phyloP scores from a whole-genome alignment of 1,140 invertebrate genomes.

The Drosophila kepulauana region DNA sequence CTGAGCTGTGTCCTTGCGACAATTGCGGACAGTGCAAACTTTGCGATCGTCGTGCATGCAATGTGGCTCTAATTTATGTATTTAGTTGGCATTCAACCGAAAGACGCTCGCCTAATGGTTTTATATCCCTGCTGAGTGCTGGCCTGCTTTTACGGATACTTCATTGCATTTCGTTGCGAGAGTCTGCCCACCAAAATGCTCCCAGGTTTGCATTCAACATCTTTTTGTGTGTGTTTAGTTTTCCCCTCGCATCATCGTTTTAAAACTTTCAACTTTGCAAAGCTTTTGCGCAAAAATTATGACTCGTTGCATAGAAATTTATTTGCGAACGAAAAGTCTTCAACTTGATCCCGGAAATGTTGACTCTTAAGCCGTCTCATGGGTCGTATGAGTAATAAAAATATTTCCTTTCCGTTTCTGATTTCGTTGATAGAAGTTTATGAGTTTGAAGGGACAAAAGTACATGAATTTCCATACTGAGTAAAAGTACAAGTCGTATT shows the following conservation, averaged over 20 bases:
- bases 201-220: slow-evolving; percentile 5
- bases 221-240: slow-evolving; percentile 3
- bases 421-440: not conserved
- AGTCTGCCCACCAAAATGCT: slow-evolving; percentile 45
- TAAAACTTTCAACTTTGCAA: slow-evolving; percentile 4
- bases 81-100: slow-evolving; percentile 67
- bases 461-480: no score
- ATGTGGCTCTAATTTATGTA: slow-evolving; percentile 71
- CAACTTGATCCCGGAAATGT: not conserved
- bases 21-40: slow-evolving; percentile 54
- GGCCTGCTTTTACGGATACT: slow-evolving; percentile 37
- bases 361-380: not conserved
- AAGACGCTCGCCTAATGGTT: slow-evolving; percentile 67
- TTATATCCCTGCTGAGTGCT: slow-evolving; percentile 68
- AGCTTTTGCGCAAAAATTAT: slow-evolving; percentile 7
- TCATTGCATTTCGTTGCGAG: slow-evolving; percentile 23
- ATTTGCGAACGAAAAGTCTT: not conserved
- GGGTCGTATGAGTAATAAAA: slow-evolving; percentile 1
- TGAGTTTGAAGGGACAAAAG: not conserved
- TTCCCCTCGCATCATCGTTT: slow-evolving; percentile 1
- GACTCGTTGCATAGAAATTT: not conserved
- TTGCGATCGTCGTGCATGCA: slow-evolving; percentile 51
- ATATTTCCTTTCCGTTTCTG: not conserved
- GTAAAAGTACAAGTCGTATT: no score
- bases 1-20: slow-evolving; percentile 35